Base-by-base conservation (phyloP, 1,140 invertebrate genomes). In the Tetramorium simillimum region DNA sequence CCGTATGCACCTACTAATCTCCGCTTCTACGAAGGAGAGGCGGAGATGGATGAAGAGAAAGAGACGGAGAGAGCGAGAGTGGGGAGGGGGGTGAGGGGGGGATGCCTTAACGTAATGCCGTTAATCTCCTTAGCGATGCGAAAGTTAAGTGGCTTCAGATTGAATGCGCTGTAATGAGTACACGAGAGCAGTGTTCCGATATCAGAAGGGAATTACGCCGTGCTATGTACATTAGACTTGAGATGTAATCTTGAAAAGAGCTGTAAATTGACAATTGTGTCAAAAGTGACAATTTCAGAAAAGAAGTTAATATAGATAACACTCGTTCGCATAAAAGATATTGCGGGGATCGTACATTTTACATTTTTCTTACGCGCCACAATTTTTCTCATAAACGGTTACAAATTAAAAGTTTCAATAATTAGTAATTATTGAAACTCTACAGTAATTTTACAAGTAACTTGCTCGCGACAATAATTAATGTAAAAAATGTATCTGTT, bases 81-180 rank as follows among this genome's bases (percentile, higher is more conserved):
- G 7, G 37, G 56, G 24, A 60, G 0, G 12, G 70, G 21, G 65
- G 28, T 3, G 69, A n/a, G n/a, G 24, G 24, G 56, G 43, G 12
- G 24, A 58, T 85, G 84, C 80, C 78, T 49, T 65, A 51, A 43
- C 65, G 89, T 84, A 69, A 69, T 60, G 43, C 67, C 70, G 69
- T 89, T 90, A 90, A 90, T 90, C 88, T 89, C 86, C 89, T 90
- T 90, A 90, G 89, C 89, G 72, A 56, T 78, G 73, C 58, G 60
- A 85, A 90, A 90, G 88, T 90, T 90, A 89, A 90, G 88, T 89
- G 88, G 65, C 69, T 85, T 49, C 12, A 33, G 69, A 70, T 88
- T 86, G 53, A 88, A 89, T 89, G 88, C 88, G 73, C 86, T 87
- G 85, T 84, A 84, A 84, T 84, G 80, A 84, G 69, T 53, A 53